These are phyloP conservation scores for Calliopum simillimum DNA, from an alignment of 2,888 invertebrate species.

Conservation along the genomic window DNA sequence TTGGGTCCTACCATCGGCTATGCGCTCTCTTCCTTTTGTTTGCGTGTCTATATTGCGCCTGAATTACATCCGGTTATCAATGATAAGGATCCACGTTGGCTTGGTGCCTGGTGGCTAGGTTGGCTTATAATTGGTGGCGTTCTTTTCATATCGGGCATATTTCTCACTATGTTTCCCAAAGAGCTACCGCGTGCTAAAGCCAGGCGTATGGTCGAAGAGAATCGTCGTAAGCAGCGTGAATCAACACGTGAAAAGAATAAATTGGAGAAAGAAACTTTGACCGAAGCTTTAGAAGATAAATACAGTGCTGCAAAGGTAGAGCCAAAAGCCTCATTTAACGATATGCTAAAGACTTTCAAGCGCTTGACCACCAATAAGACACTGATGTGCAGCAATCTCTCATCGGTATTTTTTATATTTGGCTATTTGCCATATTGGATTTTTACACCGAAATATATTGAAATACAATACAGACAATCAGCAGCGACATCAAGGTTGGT, in stretches of 20 bases:
- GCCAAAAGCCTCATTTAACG: slow-evolving; percentile 64
- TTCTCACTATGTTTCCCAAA: slow-evolving; percentile 76
- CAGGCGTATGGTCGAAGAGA: slow-evolving; percentile 63
- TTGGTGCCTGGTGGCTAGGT: slow-evolving; percentile 86
- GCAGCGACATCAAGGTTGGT: slow-evolving; percentile 73
- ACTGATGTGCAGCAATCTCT: slow-evolving; percentile 77
- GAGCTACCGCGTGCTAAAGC: slow-evolving; percentile 75
- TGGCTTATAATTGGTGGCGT: slow-evolving; percentile 74
- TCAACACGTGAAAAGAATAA: slow-evolving; percentile 34
- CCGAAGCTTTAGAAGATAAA: slow-evolving; percentile 26
- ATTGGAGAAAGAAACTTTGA: not conserved
- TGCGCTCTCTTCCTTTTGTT: slow-evolving; percentile 73
- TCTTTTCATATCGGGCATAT: slow-evolving; percentile 70
- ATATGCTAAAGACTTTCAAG: slow-evolving; percentile 74
- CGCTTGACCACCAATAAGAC: slow-evolving; percentile 74
- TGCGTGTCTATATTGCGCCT: slow-evolving; percentile 76
- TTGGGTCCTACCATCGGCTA: slow-evolving; percentile 77
- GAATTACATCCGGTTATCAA: slow-evolving; percentile 73
- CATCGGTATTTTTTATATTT: slow-evolving; percentile 77
- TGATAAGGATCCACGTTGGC: slow-evolving; percentile 78
- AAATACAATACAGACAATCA: slow-evolving; percentile 81
- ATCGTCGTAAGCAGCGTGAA: slow-evolving; percentile 44
- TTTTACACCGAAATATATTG: slow-evolving; percentile 85
- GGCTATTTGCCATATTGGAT: slow-evolving; percentile 82
- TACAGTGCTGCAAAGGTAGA: slow-evolving; percentile 10